phyloP scores from a whole-genome alignment of 2,888 invertebrate species.

The Notodonta ziczac region DNA sequence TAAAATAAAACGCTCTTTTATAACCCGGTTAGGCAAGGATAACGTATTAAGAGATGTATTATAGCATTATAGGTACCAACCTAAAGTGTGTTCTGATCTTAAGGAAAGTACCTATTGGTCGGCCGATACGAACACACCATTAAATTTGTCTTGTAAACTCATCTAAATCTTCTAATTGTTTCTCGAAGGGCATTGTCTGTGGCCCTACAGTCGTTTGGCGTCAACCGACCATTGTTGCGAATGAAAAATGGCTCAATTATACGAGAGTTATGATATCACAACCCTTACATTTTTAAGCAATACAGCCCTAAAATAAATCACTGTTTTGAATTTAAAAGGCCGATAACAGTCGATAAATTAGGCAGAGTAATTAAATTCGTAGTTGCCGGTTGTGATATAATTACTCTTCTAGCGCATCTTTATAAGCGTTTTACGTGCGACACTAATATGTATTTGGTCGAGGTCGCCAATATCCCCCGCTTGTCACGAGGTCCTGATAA shows the following conservation, averaged over 20 bases:
- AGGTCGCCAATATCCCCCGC: no score
- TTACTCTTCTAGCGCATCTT: no score
- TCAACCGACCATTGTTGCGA: conserved; percentile 46
- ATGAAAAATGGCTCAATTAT: conserved; percentile 59
- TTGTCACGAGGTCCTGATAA: no score
- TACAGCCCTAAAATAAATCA: conserved; percentile 42
- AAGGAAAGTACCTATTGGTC: conserved; percentile 5
- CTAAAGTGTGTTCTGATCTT: background rate
- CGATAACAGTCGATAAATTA: background rate
- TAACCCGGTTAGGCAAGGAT: no score
- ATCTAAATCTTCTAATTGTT: conserved; percentile 67
- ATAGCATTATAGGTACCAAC: no score
- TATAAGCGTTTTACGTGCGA: no score
- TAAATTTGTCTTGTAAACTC: conserved; percentile 46
- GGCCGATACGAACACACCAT: conserved; percentile 30
- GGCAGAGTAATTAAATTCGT: background rate
- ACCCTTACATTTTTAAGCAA: conserved; percentile 47
- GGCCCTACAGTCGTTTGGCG: conserved; percentile 37
- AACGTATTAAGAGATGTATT: no score
- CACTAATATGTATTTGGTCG: no score
- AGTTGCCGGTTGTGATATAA: no score
- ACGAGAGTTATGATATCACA: conserved; percentile 50
- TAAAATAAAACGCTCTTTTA: no score
- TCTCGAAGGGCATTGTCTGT: conserved; percentile 49
- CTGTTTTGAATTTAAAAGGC: conserved; percentile 23